Base-by-base conservation (phyloP, 1,140 invertebrate genomes). In the Drosophila aff. region DNA sequence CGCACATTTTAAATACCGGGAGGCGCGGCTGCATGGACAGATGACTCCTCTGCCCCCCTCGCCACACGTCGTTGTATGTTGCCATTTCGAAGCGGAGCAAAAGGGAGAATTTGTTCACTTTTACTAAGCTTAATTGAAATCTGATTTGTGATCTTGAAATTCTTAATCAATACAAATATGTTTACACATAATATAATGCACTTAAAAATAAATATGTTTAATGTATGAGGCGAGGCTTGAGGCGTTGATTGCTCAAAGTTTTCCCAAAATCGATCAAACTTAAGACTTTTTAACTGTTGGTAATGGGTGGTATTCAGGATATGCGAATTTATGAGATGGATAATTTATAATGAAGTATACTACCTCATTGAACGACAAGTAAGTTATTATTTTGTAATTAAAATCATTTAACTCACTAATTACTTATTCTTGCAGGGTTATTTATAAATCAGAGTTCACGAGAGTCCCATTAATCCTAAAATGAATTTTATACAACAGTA, bases 71-170 rank as follows among this genome's bases (percentile, higher is more conserved):
- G 33, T 41, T 6, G 15, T 60, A 38, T 60, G 52, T 72, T 73
- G 67, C 67, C 69, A 73, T 73, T 73, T 73, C 31, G 44, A 58
- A 73, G 49, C 66, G 66, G 69, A 41, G 52, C 66, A 36, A 36
- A 72, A 21, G 52, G 3, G 44, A 26, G 63, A 40, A 49, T 47
- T 65, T 33, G 36, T 52, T 44, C 49, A 62, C 49, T 46, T 46
- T 57, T 52, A 43, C 38, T 82, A 83, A 85, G 73, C 55, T 76
- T 85, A 84, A 90, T 81, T 38, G 76, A 90, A 85, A 90, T 90
- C 80, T 76, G 78, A 85, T 82, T 90, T 90, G 85, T 90, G 85
- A 90, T 90, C 85, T 90, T 90, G 81, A 80, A 90, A 90, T 61
- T 85, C 75, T 63, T 85, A 71, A 90, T 85, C 85, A 90, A 84